Evolutionary conservation across 2,888 invertebrate genomes (phyloP).

Genomic region (Ethmia dodecea): DNA sequence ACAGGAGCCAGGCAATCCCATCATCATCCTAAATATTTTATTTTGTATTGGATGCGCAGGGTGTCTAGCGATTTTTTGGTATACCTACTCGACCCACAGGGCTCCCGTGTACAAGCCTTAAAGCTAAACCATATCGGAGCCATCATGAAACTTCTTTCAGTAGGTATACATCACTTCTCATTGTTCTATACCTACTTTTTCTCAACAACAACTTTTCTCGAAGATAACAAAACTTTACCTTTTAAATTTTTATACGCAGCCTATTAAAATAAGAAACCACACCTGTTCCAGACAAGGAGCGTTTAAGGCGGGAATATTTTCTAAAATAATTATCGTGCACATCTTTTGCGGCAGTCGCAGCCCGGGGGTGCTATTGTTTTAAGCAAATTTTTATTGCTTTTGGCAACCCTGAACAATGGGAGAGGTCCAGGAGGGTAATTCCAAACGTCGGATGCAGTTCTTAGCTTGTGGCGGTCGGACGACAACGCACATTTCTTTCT

Average conservation of each 20-base stretch:
- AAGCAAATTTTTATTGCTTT: slow-evolving; percentile 69
- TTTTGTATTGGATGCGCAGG: too few species aligned
- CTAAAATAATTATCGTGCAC: slow-evolving; percentile 71
- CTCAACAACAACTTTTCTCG: too few species aligned
- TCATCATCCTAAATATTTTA: too few species aligned
- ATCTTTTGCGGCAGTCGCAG: slow-evolving; percentile 62
- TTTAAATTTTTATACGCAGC: slow-evolving; percentile 7
- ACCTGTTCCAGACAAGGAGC: slow-evolving; percentile 64
- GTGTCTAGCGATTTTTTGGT: too few species aligned
- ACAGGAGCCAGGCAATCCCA: too few species aligned
- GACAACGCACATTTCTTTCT: slow-evolving; percentile 34
- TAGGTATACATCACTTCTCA: too few species aligned
- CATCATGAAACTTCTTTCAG: too few species aligned
- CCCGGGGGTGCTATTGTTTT: slow-evolving; percentile 74
- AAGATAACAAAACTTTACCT: slow-evolving; percentile 5
- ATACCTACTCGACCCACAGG: too few species aligned
- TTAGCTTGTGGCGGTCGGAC: slow-evolving; percentile 41
- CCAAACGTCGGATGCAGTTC: slow-evolving; percentile 43
- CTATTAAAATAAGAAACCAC: slow-evolving; percentile 41
- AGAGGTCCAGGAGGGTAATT: slow-evolving; percentile 53
- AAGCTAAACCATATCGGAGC: too few species aligned
- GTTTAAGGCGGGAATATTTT: slow-evolving; percentile 62
- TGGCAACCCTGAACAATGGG: slow-evolving; percentile 73
- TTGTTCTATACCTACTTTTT: too few species aligned
- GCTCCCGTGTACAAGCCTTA: too few species aligned